Percentiles rank a stretch among this genome's conserved stretches.
phyloP scores from a whole-genome alignment of 2,888 invertebrate genomes.

The Empis livida region DNA sequence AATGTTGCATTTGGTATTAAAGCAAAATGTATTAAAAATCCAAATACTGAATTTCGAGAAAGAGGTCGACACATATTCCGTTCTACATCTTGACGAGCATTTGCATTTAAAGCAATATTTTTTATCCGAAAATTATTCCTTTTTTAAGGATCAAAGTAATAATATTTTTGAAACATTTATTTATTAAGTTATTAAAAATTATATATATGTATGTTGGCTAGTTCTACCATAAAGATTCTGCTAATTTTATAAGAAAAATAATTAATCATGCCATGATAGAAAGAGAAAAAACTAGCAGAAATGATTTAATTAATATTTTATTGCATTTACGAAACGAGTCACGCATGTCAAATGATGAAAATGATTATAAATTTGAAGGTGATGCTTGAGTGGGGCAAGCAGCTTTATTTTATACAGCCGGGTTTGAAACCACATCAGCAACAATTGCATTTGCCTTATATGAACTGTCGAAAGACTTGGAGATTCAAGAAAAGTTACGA shows the following conservation, averaged over 20 bases:
- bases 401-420: conserved; percentile 29
- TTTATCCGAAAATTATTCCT: conserved; percentile 24
- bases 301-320: conserved; percentile 40
- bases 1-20: conserved; percentile 29
- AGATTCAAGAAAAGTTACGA: conserved; percentile 32
- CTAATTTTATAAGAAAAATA: conserved; percentile 19
- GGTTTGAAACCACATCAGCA: conserved; percentile 34
- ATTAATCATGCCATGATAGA: conserved; percentile 33
- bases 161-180: no score
- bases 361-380: conserved; percentile 17
- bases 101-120: conserved; percentile 6
- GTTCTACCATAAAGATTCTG: neutral
- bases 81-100: no score
- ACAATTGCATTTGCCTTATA: conserved; percentile 34
- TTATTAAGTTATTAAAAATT: no score
- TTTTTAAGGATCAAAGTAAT: conserved; percentile 20
- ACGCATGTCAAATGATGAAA: conserved; percentile 9
- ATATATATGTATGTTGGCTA: neutral
- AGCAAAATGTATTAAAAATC: conserved; percentile 26
- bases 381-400: conserved; percentile 31
- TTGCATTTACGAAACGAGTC: conserved; percentile 31
- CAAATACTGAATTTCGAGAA: conserved; percentile 24
- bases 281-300: conserved; percentile 32
- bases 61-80: conserved; percentile 13
- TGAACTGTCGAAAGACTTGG: conserved; percentile 32